Percentiles rank a stretch among this genome's conserved stretches.
Conservation (phyloP, 64 coral and sea anemone species). For the Anthopleura sola region DNA sequence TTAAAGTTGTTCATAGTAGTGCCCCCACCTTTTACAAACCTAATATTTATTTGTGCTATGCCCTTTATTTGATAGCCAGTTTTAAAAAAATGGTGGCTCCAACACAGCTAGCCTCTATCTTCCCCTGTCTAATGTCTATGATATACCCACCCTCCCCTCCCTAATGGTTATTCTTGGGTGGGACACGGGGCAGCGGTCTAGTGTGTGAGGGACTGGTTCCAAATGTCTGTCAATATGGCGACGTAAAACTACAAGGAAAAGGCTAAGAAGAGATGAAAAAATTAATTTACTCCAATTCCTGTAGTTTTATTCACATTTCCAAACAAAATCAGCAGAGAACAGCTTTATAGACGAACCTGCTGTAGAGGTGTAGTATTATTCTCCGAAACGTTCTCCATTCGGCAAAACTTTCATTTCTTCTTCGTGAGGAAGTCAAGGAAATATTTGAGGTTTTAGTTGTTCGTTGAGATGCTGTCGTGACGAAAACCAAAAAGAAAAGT, state of each 20-base stretch:
- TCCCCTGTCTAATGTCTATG: too few relatives aligned
- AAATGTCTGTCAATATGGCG: not conserved
- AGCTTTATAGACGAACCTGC: not conserved
- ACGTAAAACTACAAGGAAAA: not conserved
- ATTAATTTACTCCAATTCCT: not conserved
- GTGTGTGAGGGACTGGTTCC: not conserved
- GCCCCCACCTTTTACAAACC: too few relatives aligned
- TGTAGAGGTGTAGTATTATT: not conserved
- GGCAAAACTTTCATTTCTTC: not conserved
- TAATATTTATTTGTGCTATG: too few relatives aligned
- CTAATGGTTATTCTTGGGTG: not conserved
- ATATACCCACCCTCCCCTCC: not conserved
- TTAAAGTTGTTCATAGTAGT: too few relatives aligned
- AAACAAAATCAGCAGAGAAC: not conserved
- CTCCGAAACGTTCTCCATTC: not conserved
- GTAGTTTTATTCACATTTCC: not conserved
- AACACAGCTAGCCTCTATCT: too few relatives aligned
- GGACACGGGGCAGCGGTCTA: not conserved
- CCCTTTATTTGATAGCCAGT: too few relatives aligned
- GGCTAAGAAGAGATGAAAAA: not conserved
- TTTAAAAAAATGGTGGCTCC: too few relatives aligned
- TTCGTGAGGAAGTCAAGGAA: not conserved
- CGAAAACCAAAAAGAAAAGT: not conserved
- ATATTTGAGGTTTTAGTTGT: not conserved
- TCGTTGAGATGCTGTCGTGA: not conserved